A percentile compares a stretch with the other conserved stretches of the same genome.
phyloP scores from a whole-genome alignment of 2,113 vertebrate species.

The Equus quagga region DNA sequence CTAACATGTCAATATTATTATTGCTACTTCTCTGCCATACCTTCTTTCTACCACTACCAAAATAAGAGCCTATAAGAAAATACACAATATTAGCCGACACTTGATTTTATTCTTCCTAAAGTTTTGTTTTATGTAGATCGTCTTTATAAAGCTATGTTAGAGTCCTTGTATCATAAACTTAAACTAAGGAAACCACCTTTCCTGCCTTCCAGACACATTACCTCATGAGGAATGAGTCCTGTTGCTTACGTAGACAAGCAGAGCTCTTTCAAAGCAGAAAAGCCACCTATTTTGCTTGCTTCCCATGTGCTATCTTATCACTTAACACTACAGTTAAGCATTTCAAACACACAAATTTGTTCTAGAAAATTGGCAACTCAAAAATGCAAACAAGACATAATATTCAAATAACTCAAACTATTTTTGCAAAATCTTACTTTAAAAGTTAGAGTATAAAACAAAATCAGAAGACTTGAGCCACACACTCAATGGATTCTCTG shows the following conservation, averaged over 20 bases:
- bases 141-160: constrained; percentile 2
- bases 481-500: neutral
- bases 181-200: neutral
- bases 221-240: neutral
- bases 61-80: neutral
- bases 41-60: neutral
- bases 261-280: neutral
- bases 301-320: neutral
- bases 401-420: constrained; percentile 38
- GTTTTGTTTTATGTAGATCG: neutral
- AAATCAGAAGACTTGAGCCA: neutral
- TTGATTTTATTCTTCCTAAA: neutral
- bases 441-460: neutral
- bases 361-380: neutral
- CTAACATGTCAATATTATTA: neutral
- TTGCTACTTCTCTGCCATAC: neutral
- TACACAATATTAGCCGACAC: neutral
- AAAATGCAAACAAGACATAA: neutral
- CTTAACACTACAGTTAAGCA: neutral
- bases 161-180: neutral
- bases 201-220: neutral
- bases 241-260: neutral
- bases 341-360: neutral
- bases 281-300: neutral
- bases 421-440: neutral